Base-by-base conservation (phyloP, 2,888 invertebrate species). In the Amblyjoppa fuscipennis region DNA sequence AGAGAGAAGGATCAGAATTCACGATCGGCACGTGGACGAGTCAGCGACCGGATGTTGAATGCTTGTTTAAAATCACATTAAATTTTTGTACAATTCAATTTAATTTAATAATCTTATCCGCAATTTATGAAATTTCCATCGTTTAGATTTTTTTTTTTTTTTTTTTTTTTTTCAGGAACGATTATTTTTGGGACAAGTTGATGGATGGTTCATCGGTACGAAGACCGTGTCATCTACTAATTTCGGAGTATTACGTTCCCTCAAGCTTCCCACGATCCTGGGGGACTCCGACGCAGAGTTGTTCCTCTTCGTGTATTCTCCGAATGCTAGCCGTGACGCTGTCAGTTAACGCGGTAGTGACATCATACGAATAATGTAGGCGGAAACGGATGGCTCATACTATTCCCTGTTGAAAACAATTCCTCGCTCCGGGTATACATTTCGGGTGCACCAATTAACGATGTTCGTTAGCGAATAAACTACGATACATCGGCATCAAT, bases 391-490 rank as follows among this genome's bases (percentile, higher is more conserved):
- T 59, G 56, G 34, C 73, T 49, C 38, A 68, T 16, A 34, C 45
- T 13, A 38, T 38, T 25, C n/a, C 20, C 49, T 34, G 31, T 20
- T 59, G n/a, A 59, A 31, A 68, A 73, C 38, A 73, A 83, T 78
- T 68, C 45, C 56, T 68, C 61, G 5, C n/a, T 16, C 53, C 13
- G 20, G 25, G 28, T 11, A 13, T 11, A 59, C 25, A 5, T 74
- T 61, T 20, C 56, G 49, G 4, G 28, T 38, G 49, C 61, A 61
- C 56, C 69, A 81, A 81, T 75, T 69, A 76, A 70, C 59, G 59
- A 41, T 34, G 68, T 75, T 69, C 59, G 41, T 59, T 69, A 59
- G 49, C 45, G 59, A 76, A 66, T 66, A 59, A 66, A 59, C 74
- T 59, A n/a, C 38, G 28, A 61, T 74, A 9, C 41, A 31, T 41